These are phyloP conservation scores for Corynorhinus townsendii DNA, from an alignment of 2,113 vertebrate species.

Conservation along the genomic window DNA sequence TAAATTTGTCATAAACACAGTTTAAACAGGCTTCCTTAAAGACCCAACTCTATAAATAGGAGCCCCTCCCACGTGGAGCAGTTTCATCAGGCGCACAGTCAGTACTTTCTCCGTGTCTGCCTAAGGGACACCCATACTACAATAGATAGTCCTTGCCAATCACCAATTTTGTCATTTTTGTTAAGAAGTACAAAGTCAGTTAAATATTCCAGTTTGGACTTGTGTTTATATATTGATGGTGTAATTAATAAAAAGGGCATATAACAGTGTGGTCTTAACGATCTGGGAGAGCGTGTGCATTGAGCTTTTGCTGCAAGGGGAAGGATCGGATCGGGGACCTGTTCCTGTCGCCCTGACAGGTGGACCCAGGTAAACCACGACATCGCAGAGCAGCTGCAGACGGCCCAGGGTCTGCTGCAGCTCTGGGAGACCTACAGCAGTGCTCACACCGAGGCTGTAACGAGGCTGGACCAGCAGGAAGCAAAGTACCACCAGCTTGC, in stretches of 20 bases:
- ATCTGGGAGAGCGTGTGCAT: neutral
- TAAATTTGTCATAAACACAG: neutral
- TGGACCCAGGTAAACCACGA: constrained; percentile 81
- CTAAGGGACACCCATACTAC: neutral
- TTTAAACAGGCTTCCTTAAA: neutral
- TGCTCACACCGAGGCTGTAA: constrained; percentile 58
- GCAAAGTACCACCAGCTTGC: constrained; percentile 71
- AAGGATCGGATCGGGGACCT: neutral
- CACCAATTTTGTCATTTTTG: neutral
- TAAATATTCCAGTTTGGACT: neutral
- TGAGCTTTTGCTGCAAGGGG: neutral
- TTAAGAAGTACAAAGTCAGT: neutral
- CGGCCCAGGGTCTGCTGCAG: constrained; percentile 70
- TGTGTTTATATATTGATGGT: neutral
- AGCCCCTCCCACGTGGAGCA: neutral
- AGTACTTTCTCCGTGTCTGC: neutral
- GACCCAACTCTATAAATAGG: neutral
- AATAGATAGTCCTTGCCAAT: neutral
- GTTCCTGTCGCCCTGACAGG: constrained; percentile 73
- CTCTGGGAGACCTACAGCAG: constrained; percentile 80
- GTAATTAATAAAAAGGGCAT: neutral
- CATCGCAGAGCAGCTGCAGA: constrained; percentile 76
- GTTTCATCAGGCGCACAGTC: neutral
- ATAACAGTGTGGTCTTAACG: neutral
- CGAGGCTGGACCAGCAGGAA: constrained; percentile 76